A percentile compares a stretch with the other conserved stretches of the same genome.
Evolutionary conservation across 2,113 vertebrate species (phyloP).

Genomic region (Reinhardtius hippoglossoides): DNA sequence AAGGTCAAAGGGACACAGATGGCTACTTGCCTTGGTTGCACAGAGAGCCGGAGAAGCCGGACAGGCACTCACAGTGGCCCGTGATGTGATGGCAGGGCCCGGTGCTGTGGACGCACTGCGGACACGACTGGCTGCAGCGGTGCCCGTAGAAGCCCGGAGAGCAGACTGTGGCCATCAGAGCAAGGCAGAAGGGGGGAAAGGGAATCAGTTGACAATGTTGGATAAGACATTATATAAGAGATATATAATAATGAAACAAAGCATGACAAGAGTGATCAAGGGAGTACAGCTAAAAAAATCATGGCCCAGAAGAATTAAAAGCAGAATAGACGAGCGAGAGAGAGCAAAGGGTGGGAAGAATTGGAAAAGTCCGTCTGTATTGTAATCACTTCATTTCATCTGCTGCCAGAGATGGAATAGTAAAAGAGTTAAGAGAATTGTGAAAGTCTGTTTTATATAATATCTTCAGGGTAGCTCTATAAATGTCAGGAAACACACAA

Average conservation of each 20-base stretch:
- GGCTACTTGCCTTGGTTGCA: slow-evolving; percentile 94
- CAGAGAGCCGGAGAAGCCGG: slow-evolving; percentile 91
- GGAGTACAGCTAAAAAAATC: slow-evolving; percentile 48
- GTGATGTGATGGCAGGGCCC: slow-evolving; percentile 94
- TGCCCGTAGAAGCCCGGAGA: slow-evolving; percentile 93
- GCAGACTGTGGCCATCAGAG: slow-evolving; percentile 84
- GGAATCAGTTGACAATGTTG: slow-evolving; percentile 39
- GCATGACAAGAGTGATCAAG: slow-evolving; percentile 58
- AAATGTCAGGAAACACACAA: slow-evolving; percentile 45
- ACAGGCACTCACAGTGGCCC: slow-evolving; percentile 93
- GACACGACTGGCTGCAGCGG: slow-evolving; percentile 92
- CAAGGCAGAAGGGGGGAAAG: slow-evolving; percentile 22
- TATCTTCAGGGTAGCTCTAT: slow-evolving; percentile 40
- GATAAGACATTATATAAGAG: slow-evolving; percentile 43
- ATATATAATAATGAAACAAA: slow-evolving; percentile 56
- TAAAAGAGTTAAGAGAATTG: slow-evolving; percentile 50
- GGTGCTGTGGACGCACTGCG: slow-evolving; percentile 93
- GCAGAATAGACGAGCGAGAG: slow-evolving; percentile 40
- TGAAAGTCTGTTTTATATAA: slow-evolving; percentile 56
- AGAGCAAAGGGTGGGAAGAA: slow-evolving; percentile 39
- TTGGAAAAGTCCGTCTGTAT: slow-evolving; percentile 55
- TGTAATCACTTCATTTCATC: slow-evolving; percentile 57
- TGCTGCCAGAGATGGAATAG: slow-evolving; percentile 37
- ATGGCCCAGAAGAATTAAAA: slow-evolving; percentile 20
- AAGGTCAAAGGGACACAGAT: slow-evolving; percentile 39